These are phyloP conservation scores for Pomacea maculata DNA, from an alignment of 1,140 invertebrate genomes.

Conservation along the genomic window DNA sequence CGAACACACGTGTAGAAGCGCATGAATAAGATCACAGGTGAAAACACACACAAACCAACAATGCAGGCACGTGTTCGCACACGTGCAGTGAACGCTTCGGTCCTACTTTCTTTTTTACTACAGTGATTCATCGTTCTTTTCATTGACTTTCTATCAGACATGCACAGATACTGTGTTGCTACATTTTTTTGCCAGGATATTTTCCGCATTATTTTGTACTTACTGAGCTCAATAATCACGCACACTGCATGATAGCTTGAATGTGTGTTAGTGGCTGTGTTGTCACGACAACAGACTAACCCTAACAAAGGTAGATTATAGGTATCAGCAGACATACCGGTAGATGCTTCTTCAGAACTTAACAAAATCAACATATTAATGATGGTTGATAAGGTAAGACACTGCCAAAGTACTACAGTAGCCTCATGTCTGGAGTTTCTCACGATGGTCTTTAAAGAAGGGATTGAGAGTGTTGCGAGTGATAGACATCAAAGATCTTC, in stretches of 20 bases:
- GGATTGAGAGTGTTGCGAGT: too few species aligned
- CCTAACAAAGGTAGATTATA: too few species aligned
- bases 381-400: too few species aligned
- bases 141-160: not conserved
- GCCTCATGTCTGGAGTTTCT: too few species aligned
- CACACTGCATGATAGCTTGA: not conserved
- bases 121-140: not conserved
- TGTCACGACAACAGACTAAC: too few species aligned
- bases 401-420: too few species aligned
- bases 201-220: not conserved
- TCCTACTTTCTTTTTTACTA: not conserved
- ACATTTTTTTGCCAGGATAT: not conserved
- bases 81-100: not conserved
- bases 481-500: too few species aligned
- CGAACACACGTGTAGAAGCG: not conserved
- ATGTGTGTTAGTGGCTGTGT: not conserved
- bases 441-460: too few species aligned
- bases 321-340: too few species aligned
- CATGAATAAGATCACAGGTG: not conserved
- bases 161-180: not conserved
- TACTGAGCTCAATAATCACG: not conserved
- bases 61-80: not conserved
- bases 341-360: too few species aligned
- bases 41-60: not conserved
- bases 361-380: too few species aligned